Conservation (phyloP, 2,797 vertebrate species). For the Phoxinus dragarum region DNA sequence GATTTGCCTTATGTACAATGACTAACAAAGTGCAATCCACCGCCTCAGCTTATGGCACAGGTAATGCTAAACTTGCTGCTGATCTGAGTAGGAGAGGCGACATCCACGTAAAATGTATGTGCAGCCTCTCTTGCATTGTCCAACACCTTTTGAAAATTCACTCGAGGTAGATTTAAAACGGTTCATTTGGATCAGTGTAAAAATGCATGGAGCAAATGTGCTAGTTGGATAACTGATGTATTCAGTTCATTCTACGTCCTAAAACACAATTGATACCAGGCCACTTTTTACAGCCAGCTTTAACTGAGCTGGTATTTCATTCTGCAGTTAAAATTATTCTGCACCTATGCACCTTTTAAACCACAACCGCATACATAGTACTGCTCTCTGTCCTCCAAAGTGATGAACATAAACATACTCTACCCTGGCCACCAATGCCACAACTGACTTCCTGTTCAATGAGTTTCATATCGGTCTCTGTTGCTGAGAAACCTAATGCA, state of each 20-base stretch:
- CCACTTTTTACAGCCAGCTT: not conserved
- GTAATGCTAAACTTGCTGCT: not conserved
- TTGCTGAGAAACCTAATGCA: conserved; percentile 66
- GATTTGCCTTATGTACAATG: too few species aligned
- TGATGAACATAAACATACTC: conserved; percentile 76
- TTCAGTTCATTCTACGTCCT: not conserved
- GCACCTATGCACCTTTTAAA: conserved; percentile 54
- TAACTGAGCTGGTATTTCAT: not conserved
- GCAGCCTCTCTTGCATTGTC: not conserved
- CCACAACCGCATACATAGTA: conserved; percentile 58
- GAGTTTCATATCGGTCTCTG: conserved; percentile 66
- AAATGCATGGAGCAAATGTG: not conserved
- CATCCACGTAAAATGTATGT: not conserved
- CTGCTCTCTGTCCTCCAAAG: conserved; percentile 61
- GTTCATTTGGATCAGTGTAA: not conserved
- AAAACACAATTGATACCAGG: not conserved
- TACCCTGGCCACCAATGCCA: conserved; percentile 78
- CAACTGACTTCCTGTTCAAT: conserved; percentile 84
- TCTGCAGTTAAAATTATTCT: conserved; percentile 30
- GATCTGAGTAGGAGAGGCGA: not conserved
- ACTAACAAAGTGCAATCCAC: conserved; percentile 5
- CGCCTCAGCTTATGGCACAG: not conserved
- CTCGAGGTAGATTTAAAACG: not conserved
- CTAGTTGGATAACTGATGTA: not conserved
- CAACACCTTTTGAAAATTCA: not conserved